A percentile compares a stretch with the other conserved stretches of the same genome.
These are phyloP conservation scores for Meriones psammophilus DNA, from an alignment of 2,797 vertebrate species.

Conservation along the genomic window DNA sequence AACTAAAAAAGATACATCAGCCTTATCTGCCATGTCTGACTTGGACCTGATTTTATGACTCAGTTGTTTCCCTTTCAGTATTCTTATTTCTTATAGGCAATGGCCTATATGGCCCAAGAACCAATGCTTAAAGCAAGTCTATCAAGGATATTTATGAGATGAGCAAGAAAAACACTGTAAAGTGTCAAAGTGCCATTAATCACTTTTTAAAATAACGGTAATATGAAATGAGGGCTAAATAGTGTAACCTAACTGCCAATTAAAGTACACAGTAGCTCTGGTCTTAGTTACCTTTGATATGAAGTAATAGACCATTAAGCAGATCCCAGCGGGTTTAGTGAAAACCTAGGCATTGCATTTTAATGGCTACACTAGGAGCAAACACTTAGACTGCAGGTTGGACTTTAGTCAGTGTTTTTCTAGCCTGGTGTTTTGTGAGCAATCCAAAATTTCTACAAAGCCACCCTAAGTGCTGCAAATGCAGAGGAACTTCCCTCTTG, in stretches of 20 bases:
- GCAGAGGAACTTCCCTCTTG: slow-evolving; percentile 56
- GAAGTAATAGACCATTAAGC: slow-evolving; percentile 28
- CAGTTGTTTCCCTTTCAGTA: slow-evolving; percentile 11
- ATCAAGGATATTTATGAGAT: slow-evolving; percentile 32
- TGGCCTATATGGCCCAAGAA: background rate
- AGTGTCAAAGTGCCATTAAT: slow-evolving; percentile 78
- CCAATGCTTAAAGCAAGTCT: slow-evolving; percentile 1
- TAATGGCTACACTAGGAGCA: slow-evolving; percentile 40
- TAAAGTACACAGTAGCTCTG: slow-evolving; percentile 50
- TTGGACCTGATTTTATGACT: slow-evolving; percentile 22
- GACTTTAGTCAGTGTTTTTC: slow-evolving; percentile 67
- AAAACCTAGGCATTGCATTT: slow-evolving; percentile 66
- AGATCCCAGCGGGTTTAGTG: slow-evolving; percentile 60
- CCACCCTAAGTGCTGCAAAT: slow-evolving; percentile 68
- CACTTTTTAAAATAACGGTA: slow-evolving; percentile 54
- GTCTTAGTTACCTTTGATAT: slow-evolving; percentile 59
- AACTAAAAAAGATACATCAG: background rate
- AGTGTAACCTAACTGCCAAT: slow-evolving; percentile 70
- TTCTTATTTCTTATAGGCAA: slow-evolving; percentile 6
- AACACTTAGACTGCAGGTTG: slow-evolving; percentile 52
- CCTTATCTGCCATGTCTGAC: background rate
- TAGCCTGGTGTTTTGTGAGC: slow-evolving; percentile 69
- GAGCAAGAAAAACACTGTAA: slow-evolving; percentile 42
- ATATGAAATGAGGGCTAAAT: slow-evolving; percentile 73
- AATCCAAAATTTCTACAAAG: slow-evolving; percentile 64